Evolutionary conservation across 2,113 vertebrate species (phyloP).

Genomic region (Oreochromis niloticus): DNA sequence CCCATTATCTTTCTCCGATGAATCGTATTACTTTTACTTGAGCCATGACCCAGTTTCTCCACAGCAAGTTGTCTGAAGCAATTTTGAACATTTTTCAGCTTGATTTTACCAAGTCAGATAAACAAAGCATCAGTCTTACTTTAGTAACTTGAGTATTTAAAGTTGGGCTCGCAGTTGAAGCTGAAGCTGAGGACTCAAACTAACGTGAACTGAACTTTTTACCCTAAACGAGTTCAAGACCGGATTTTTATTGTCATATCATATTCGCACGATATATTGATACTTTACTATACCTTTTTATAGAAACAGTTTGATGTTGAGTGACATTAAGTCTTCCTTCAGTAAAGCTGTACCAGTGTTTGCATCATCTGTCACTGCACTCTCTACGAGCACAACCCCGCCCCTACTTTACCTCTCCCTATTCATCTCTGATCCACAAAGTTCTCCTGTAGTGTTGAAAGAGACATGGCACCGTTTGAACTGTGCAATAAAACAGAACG

Average conservation of each 20-base stretch:
- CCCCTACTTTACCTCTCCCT: background rate
- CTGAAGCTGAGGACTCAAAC: background rate
- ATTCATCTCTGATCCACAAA: background rate
- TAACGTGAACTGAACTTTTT: background rate
- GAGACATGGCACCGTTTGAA: background rate
- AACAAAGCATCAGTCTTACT: constrained; percentile 10
- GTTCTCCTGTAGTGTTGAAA: background rate
- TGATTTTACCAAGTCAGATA: background rate
- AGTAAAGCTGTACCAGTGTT: background rate
- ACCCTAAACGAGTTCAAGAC: background rate
- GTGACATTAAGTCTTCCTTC: background rate
- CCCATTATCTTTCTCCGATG: background rate
- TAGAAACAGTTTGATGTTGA: background rate
- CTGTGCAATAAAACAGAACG: background rate
- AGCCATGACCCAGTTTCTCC: background rate
- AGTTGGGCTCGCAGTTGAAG: background rate
- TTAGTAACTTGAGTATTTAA: background rate
- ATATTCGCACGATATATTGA: background rate
- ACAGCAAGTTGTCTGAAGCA: background rate
- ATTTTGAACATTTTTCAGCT: background rate
- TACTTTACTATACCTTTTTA: background rate
- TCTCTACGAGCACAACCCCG: background rate
- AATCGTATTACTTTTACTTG: background rate
- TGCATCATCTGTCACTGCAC: background rate
- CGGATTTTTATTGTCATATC: background rate